A percentile compares a stretch with the other conserved stretches of the same genome.
phyloP scores from a whole-genome alignment of 1,140 invertebrate species.

The Microplitis demolitor region DNA sequence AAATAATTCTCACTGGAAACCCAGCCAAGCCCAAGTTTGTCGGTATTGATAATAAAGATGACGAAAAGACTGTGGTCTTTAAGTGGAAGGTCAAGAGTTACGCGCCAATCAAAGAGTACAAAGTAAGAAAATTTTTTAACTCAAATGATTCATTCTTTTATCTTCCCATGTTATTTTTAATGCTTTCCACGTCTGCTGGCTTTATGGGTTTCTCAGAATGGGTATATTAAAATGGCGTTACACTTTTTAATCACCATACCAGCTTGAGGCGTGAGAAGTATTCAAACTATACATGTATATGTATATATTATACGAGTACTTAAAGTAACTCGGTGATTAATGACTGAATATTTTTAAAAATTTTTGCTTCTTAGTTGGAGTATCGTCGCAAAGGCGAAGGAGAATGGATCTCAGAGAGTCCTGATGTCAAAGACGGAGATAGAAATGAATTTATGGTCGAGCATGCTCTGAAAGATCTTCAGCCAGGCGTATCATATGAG shows the following conservation, averaged over 20 bases:
- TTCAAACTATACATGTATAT: neutral
- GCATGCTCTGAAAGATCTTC: constrained; percentile 38
- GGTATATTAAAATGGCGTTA: no score
- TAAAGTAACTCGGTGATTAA: no score
- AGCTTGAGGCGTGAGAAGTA: neutral
- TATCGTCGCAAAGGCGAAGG: constrained; percentile 42
- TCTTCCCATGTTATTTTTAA: no score
- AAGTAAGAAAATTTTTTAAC: constrained; percentile 32
- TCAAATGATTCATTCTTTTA: no score
- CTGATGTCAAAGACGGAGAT: constrained; percentile 41
- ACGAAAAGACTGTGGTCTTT: constrained; percentile 49
- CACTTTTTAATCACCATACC: neutral
- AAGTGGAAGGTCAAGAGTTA: constrained; percentile 62
- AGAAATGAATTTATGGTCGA: constrained; percentile 41
- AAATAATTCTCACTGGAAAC: constrained; percentile 44
- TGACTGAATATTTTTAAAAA: neutral
- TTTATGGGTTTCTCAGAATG: no score
- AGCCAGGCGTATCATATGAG: constrained; percentile 44
- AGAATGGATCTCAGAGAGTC: constrained; percentile 36
- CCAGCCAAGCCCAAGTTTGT: constrained; percentile 44
- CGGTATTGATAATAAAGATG: constrained; percentile 39
- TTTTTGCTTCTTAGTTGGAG: constrained; percentile 39
- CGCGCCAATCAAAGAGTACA: constrained; percentile 58
- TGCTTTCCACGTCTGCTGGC: no score
- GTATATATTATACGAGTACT: neutral